phyloP scores from a whole-genome alignment of 2,888 invertebrate species.

The Ceramica pisi region DNA sequence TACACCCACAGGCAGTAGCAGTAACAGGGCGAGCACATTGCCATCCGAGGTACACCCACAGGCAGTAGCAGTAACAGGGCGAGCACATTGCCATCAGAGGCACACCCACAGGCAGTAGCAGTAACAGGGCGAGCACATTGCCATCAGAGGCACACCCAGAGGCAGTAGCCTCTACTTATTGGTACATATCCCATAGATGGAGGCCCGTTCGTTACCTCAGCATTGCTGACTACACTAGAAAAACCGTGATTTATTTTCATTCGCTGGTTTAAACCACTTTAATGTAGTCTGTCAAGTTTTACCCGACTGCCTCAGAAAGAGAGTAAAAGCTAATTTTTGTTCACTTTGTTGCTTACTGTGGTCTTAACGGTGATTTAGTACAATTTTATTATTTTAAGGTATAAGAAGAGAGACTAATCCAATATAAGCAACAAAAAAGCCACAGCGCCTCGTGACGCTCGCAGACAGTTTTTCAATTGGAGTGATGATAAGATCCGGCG shows the following conservation, averaged over 20 bases:
- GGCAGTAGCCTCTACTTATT: no score
- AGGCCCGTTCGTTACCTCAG: background rate
- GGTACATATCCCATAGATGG: background rate
- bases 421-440: background rate
- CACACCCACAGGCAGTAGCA: no score
- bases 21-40: no score
- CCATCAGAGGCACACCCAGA: no score
- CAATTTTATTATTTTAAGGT: background rate
- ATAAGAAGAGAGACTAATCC: background rate
- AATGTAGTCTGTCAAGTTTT: background rate
- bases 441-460: background rate
- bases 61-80: no score
- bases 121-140: no score
- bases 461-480: constrained; percentile 35
- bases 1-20: no score
- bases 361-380: background rate
- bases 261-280: background rate
- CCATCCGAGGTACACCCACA: no score
- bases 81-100: no score
- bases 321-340: no score
- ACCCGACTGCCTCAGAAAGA: no score
- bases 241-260: constrained; percentile 2
- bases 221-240: background rate
- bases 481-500: constrained; percentile 26
- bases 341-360: no score